Base-by-base conservation (phyloP, 1,140 invertebrate genomes). In the Saxidomus purpurata region DNA sequence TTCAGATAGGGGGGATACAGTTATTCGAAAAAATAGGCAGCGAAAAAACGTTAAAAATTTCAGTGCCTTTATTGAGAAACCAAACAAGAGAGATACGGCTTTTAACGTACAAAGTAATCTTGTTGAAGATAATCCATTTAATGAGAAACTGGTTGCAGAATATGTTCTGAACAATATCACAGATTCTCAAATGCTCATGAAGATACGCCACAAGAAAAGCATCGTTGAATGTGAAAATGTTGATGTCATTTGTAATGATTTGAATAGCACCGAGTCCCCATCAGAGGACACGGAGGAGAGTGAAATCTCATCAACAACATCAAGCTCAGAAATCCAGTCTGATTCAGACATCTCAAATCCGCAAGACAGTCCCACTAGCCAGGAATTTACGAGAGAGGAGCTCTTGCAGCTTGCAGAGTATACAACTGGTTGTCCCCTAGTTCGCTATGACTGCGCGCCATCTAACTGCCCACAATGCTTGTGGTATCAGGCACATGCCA, bases 181-280 rank as follows among this genome's bases (percentile, higher is more conserved):
- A 13, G 83, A 91, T 47, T 69, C 84, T 13, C 90, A 91, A 31
- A 85, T 74, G 6, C 82, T 87, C 79, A 47, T 90, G 85, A 69
- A 83, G 38, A 71, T 52, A 81, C 83, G 47, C 74, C 71, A 92
- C 89, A 90, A 91, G 87, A 74, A 90, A 63, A 94, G 89, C 89
- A 94, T 94, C 89, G 91, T 92, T 22, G 93, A 94, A 85, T 93
- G 93, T 92, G 92, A 94, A 13, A 95, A 95, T 90, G 93, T 95
- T 38, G 94, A 95, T 36, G 86, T 95, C 22, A 95, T 95, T 59
- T 95, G 95, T 90, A 95, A 95, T 89, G 95, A 95, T 87, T 91
- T 95, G 28, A 93, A 91, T 83, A 94, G 91, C 43, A 88, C 69
- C 81, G 93, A 91, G n/a, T 87, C 91, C 15, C 59, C 77, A 31